Percentiles rank a stretch among this genome's conserved stretches.
Evolutionary conservation across 2,888 invertebrate genomes (phyloP).

Genomic region (Saturnia japonica): DNA sequence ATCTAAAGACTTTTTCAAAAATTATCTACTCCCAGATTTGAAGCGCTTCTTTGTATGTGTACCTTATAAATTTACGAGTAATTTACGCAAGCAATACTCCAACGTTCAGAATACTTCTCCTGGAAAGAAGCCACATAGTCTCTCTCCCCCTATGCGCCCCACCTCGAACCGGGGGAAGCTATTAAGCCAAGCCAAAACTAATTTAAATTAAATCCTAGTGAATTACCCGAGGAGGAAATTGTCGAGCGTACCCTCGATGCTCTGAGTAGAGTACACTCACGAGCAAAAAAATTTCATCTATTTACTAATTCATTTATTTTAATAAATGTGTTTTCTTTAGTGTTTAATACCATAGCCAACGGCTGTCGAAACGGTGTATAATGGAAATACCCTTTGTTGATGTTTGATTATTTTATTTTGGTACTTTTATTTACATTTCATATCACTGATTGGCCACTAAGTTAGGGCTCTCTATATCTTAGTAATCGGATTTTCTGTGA

Average conservation of each 20-base stretch:
- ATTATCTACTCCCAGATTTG: no score
- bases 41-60: neutral
- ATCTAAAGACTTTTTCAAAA: no score
- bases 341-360: no score
- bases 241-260: slow-evolving; percentile 80
- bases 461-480: neutral
- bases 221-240: slow-evolving; percentile 85
- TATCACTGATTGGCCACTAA: no score
- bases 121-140: slow-evolving; percentile 64
- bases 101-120: slow-evolving; percentile 61
- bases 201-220: slow-evolving; percentile 90
- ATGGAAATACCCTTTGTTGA: no score
- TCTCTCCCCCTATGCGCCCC: slow-evolving; percentile 52
- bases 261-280: slow-evolving; percentile 62
- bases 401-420: no score
- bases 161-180: slow-evolving; percentile 84
- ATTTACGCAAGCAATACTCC: slow-evolving; percentile 29
- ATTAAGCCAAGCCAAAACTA: slow-evolving; percentile 93
- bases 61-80: slow-evolving; percentile 14
- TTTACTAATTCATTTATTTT: neutral
- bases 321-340: neutral
- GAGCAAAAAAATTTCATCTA: slow-evolving; percentile 31
- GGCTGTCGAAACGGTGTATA: no score
- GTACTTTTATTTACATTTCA: no score
- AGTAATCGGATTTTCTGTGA: neutral